Percentiles rank a stretch among this genome's conserved stretches.
Conservation (phyloP, 92 coral and sea anemone genomes). For the Parazoanthus swiftii region DNA sequence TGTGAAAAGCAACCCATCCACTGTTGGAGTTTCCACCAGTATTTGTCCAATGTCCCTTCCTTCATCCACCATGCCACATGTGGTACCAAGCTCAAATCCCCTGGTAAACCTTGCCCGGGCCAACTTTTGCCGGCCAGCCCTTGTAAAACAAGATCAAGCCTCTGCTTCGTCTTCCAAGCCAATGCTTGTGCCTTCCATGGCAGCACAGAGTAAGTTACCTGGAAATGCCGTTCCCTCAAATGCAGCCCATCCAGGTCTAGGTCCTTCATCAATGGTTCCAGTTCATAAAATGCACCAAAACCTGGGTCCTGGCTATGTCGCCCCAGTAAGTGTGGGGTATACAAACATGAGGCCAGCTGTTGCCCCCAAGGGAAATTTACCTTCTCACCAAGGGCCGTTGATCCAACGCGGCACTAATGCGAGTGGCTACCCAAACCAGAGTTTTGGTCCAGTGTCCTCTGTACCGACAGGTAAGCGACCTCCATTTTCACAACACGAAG, state of each 20-base stretch:
- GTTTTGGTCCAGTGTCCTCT: not conserved
- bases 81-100: constrained; percentile 22
- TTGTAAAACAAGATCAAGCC: not conserved
- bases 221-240: not conserved
- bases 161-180: not conserved
- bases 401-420: not conserved
- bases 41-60: constrained; percentile 2
- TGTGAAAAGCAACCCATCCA: constrained; percentile 2
- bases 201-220: not conserved
- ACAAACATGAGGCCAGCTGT: not conserved
- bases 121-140: not conserved
- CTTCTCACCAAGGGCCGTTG: not conserved
- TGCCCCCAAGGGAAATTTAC: not conserved
- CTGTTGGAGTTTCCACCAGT: not conserved
- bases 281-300: not conserved
- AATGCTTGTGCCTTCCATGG: not conserved
- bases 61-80: not conserved
- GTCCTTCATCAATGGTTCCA: constrained; percentile 1
- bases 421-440: not conserved
- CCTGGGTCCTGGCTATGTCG: not conserved
- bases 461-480: not conserved
- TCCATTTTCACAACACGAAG: not conserved
- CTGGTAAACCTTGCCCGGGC: constrained; percentile 18
- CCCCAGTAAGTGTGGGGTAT: not conserved
- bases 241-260: not conserved